Base-by-base conservation (phyloP, 2,797 vertebrate species). In the Rhinoraja longicauda region DNA sequence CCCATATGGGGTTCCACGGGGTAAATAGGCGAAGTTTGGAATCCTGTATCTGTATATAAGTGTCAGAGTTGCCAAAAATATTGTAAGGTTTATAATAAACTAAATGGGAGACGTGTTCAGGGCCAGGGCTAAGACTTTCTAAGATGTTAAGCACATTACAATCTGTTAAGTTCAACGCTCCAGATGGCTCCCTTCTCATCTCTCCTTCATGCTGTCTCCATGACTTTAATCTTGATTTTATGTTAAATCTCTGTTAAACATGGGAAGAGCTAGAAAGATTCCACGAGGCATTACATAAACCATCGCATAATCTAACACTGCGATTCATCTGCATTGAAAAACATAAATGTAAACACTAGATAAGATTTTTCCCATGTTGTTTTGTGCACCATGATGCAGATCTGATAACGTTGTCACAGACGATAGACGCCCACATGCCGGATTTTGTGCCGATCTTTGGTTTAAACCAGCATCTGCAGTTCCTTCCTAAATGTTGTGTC, bases 161-260 rank as follows among this genome's bases (percentile, higher is more conserved):
- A 26, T 57, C 12, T 59, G 81, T 59, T 59, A 12, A 59, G 84
- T 32, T 88, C 17, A 36, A 64, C 17, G 1, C n/a, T 36, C 26
- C 82, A 86, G 82, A 62, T 86, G 82, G 59, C 82, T 86, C n/a
- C 59, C 84, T 64, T 64, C 59, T 67, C 62, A 36, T 64, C 84
- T 36, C 9, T 17, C 59, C n/a, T 15, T 21, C 62, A 39, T 17
- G 21, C 36, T 64, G 3, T 8, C 62, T 67, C 15, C n/a, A 36
- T 67, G 84, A 67, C 59, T 3, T 67, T 64, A 32, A 0, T 67
- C 15, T 67, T 21, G n/a, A n/a, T 36, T 67, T 67, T 67, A 88
- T 2, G 21, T 88, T 67, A 64, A 9, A 2, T 62, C 62, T 88
- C 32, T 62, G 12, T 59, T 88, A 32, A 88, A 88, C 62, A 88